Percentiles rank a stretch among this genome's conserved stretches.
Evolutionary conservation across 2,888 invertebrate genomes (phyloP).

Genomic region (Polymixis flavicincta): DNA sequence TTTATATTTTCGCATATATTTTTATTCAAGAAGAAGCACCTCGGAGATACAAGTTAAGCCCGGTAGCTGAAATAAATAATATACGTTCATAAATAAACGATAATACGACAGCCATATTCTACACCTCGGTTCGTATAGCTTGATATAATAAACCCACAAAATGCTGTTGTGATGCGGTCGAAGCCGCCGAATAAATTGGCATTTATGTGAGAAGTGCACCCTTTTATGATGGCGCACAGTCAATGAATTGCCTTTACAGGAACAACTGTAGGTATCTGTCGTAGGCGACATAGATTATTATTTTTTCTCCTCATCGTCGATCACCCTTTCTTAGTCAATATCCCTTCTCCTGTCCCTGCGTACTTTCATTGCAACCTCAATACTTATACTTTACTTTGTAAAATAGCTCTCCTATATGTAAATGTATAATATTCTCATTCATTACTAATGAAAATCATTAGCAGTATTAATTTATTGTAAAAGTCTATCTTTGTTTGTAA

Average conservation of each 20-base stretch:
- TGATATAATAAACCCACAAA: conserved; percentile 45
- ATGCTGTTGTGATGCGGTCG: conserved; percentile 34
- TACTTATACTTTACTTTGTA: too few species aligned
- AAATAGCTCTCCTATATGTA: too few species aligned
- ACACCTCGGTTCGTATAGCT: conserved; percentile 31
- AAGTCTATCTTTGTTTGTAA: too few species aligned
- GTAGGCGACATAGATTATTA: too few species aligned
- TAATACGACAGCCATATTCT: conserved; percentile 40
- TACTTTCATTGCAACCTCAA: too few species aligned
- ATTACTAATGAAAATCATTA: too few species aligned
- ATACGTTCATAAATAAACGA: conserved; percentile 29
- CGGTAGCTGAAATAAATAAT: conserved; percentile 23
- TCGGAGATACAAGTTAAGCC: conserved; percentile 15
- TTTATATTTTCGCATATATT: neutral
- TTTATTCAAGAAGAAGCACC: conserved; percentile 7
- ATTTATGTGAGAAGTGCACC: conserved; percentile 48
- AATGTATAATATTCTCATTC: too few species aligned
- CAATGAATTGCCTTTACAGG: conserved; percentile 28
- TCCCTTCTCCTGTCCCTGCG: too few species aligned
- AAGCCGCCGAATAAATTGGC: conserved; percentile 52
- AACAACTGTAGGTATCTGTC: neutral
- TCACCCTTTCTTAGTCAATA: too few species aligned
- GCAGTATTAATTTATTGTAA: too few species aligned
- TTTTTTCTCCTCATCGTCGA: too few species aligned
- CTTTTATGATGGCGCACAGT: conserved; percentile 23